Conservation (phyloP, 2,888 invertebrate genomes). For the Vesta saturnalis region DNA sequence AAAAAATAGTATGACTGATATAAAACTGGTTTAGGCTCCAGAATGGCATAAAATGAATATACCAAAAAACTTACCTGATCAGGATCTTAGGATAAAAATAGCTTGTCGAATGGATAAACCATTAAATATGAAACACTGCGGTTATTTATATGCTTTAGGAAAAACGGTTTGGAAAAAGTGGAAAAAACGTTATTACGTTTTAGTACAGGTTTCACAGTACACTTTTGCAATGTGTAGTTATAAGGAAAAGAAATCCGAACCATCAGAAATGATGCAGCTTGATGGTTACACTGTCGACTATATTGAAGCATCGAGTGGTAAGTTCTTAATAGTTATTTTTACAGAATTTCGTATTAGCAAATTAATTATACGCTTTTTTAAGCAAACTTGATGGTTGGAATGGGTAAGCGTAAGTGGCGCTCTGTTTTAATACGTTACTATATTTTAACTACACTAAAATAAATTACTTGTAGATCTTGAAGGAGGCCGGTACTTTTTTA, state of each 20-base stretch:
- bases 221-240: slow-evolving; percentile 99
- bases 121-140: slow-evolving; percentile 98
- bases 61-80: slow-evolving; percentile 94
- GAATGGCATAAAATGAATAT: slow-evolving; percentile 99
- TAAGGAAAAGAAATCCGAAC: slow-evolving; percentile 98
- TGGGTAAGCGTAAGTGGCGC: slow-evolving; percentile 72
- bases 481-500: slow-evolving; percentile 96
- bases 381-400: slow-evolving; percentile 93
- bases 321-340: slow-evolving; percentile 48
- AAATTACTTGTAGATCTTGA: slow-evolving; percentile 76
- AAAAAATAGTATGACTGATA: slow-evolving; percentile 6
- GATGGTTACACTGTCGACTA: slow-evolving; percentile 99
- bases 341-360: background rate
- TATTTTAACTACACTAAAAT: slow-evolving; percentile 35
- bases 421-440: slow-evolving; percentile 41
- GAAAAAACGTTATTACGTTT: slow-evolving; percentile 98
- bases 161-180: slow-evolving; percentile 99
- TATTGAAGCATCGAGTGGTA: slow-evolving; percentile 95
- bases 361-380: slow-evolving; percentile 52
- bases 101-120: slow-evolving; percentile 99
- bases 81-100: slow-evolving; percentile 96
- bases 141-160: slow-evolving; percentile 90
- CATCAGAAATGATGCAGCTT: slow-evolving; percentile 99
- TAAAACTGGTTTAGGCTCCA: slow-evolving; percentile 71
- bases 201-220: slow-evolving; percentile 99